Evolutionary conservation across 2,888 invertebrate species (phyloP).

Genomic region (Melanophora roralis): DNA sequence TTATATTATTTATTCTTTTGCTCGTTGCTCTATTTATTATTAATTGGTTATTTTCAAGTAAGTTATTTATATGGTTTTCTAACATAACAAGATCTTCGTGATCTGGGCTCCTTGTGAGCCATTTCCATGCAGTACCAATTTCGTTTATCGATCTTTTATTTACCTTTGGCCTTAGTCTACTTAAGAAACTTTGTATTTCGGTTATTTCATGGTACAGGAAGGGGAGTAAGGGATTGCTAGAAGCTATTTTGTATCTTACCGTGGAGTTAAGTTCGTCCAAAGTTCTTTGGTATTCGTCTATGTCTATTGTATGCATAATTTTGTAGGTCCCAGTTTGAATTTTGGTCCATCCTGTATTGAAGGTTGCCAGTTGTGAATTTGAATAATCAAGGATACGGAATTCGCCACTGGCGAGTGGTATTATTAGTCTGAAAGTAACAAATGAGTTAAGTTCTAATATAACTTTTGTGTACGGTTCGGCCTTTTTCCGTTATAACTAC

Average conservation of each 20-base stretch:
- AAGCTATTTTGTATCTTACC: not conserved
- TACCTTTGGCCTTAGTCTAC: not conserved
- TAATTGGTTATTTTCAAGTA: not conserved
- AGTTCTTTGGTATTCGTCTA: not conserved
- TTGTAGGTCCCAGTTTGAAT: not conserved
- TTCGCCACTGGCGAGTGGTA: constrained; percentile 18
- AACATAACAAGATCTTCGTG: constrained; percentile 33
- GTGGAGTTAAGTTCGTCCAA: not conserved
- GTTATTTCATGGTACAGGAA: too few relatives aligned
- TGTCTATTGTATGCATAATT: not conserved
- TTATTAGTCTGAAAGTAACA: not conserved
- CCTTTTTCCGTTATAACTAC: constrained; percentile 8
- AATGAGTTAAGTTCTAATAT: constrained; percentile 1
- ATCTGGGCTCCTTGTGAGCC: constrained; percentile 19
- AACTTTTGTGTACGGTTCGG: not conserved
- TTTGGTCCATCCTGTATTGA: not conserved
- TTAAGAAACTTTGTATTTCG: not conserved
- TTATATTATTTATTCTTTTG: constrained; percentile 30
- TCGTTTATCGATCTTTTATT: not conserved
- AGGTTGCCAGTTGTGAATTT: not conserved
- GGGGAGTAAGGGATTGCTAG: not conserved
- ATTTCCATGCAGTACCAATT: not conserved
- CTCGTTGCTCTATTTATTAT: constrained; percentile 52
- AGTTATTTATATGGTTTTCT: constrained; percentile 30
- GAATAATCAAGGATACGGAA: not conserved